phyloP scores from a whole-genome alignment of 1,140 invertebrate genomes.

The Drosophila ercepeae region DNA sequence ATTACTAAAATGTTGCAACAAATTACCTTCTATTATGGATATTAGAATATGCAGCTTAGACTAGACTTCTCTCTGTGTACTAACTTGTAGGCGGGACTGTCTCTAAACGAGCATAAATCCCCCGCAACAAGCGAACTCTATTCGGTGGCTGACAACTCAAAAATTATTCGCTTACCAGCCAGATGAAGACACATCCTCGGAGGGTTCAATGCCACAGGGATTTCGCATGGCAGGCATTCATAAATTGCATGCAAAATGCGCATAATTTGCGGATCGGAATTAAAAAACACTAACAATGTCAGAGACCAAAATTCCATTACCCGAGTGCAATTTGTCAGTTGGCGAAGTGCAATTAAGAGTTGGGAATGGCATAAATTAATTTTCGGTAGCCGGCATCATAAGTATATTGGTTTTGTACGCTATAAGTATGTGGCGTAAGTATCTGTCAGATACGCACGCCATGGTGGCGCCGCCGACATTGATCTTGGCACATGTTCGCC shows the following conservation, averaged over 20 bases:
- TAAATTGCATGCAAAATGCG: slow-evolving; percentile 68
- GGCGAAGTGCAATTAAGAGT: slow-evolving; percentile 68
- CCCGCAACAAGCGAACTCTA: neutral
- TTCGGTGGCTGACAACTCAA: slow-evolving; percentile 29
- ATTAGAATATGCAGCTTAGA: neutral
- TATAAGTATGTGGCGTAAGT: slow-evolving; percentile 39
- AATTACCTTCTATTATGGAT: neutral
- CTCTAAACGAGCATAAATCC: slow-evolving; percentile 22
- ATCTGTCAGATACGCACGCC: slow-evolving; percentile 59
- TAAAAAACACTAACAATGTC: slow-evolving; percentile 25
- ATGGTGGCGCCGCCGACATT: slow-evolving; percentile 67
- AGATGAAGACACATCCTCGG: slow-evolving; percentile 8
- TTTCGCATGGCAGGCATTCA: slow-evolving; percentile 27
- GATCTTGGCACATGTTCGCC: slow-evolving; percentile 78
- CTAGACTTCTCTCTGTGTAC: neutral
- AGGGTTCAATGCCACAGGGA: slow-evolving; percentile 59
- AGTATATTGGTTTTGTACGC: slow-evolving; percentile 30
- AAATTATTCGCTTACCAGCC: neutral
- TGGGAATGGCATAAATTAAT: slow-evolving; percentile 68
- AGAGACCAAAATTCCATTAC: slow-evolving; percentile 26
- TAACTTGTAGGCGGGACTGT: slow-evolving; percentile 24
- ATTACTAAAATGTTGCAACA: neutral
- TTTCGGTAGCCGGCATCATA: slow-evolving; percentile 59
- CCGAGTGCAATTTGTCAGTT: slow-evolving; percentile 43
- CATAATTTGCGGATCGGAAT: slow-evolving; percentile 45